Conservation (phyloP, 2,888 invertebrate species). For the Thumatha senex region DNA sequence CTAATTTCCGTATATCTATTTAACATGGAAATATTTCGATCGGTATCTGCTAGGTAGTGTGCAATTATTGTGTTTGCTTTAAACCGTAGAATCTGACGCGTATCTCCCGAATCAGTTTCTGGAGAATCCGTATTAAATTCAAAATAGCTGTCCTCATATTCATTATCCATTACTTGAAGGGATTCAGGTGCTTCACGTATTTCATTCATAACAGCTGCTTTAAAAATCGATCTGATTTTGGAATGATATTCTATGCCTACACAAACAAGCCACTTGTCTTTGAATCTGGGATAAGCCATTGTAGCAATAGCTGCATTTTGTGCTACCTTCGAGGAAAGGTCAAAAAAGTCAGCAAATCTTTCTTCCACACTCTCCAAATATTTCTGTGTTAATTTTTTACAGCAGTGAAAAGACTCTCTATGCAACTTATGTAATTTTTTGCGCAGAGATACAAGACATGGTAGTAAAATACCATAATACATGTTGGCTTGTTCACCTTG, state of each 20-base stretch:
- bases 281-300: background rate
- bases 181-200: slow-evolving; percentile 1
- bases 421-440: background rate
- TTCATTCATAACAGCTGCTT: slow-evolving; percentile 6
- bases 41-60: slow-evolving; percentile 12
- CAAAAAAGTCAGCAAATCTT: slow-evolving; percentile 11
- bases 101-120: slow-evolving; percentile 11
- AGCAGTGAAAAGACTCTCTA: background rate
- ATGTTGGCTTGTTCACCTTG: slow-evolving; percentile 11
- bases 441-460: background rate
- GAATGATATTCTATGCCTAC: slow-evolving; percentile 9
- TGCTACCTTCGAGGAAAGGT: slow-evolving; percentile 9
- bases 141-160: slow-evolving; percentile 12
- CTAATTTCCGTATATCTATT: slow-evolving; percentile 9
- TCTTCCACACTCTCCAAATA: slow-evolving; percentile 9
- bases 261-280: slow-evolving; percentile 8
- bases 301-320: slow-evolving; percentile 20
- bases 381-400: background rate
- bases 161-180: slow-evolving; percentile 3
- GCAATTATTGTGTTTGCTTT: slow-evolving; percentile 9
- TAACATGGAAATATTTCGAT: slow-evolving; percentile 10
- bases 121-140: slow-evolving; percentile 13
- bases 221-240: slow-evolving; percentile 6
- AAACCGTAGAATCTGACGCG: slow-evolving; percentile 6
- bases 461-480: slow-evolving; percentile 15